phyloP scores from a whole-genome alignment of 2,113 vertebrate genomes.

The Labeo rohita region DNA sequence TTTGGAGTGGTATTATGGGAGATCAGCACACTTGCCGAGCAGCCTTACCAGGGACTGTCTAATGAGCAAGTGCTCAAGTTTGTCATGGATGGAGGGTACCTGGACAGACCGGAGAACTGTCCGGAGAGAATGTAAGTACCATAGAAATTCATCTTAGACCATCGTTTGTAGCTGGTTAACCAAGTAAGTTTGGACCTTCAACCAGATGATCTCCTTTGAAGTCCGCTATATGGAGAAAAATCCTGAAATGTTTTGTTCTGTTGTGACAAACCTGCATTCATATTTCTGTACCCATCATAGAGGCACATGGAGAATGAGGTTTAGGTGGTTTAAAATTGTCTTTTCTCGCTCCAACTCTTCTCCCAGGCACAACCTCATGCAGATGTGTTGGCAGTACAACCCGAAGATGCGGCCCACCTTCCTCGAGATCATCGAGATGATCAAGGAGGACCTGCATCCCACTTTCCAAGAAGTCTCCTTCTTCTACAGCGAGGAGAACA shows the following conservation, averaged over 20 bases:
- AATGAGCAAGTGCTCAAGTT: slow-evolving; percentile 98
- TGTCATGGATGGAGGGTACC: slow-evolving; percentile 95
- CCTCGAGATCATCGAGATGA: slow-evolving; percentile 92
- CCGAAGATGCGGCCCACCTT: slow-evolving; percentile 96
- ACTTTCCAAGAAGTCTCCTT: slow-evolving; percentile 93
- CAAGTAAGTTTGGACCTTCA: not conserved
- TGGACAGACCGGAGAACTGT: slow-evolving; percentile 92
- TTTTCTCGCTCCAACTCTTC: not conserved
- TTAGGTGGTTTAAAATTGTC: not conserved
- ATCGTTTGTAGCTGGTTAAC: not conserved
- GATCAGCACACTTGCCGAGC: slow-evolving; percentile 93
- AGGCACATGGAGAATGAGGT: not conserved
- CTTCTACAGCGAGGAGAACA: slow-evolving; percentile 98
- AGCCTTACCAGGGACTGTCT: slow-evolving; percentile 96
- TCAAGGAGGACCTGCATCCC: slow-evolving; percentile 92
- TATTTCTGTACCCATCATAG: not conserved
- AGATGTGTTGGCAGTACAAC: slow-evolving; percentile 99
- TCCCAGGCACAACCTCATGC: slow-evolving; percentile 89
- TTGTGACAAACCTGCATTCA: no score
- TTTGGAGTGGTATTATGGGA: slow-evolving; percentile 98
- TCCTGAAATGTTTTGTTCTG: no score
- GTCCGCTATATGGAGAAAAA: no score
- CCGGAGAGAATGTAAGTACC: slow-evolving; percentile 89
- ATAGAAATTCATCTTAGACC: not conserved
- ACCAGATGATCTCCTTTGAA: no score